A percentile compares a stretch with the other conserved stretches of the same genome.
Evolutionary conservation across 2,888 invertebrate species (phyloP).

Genomic region (Chloroclysta siterata): DNA sequence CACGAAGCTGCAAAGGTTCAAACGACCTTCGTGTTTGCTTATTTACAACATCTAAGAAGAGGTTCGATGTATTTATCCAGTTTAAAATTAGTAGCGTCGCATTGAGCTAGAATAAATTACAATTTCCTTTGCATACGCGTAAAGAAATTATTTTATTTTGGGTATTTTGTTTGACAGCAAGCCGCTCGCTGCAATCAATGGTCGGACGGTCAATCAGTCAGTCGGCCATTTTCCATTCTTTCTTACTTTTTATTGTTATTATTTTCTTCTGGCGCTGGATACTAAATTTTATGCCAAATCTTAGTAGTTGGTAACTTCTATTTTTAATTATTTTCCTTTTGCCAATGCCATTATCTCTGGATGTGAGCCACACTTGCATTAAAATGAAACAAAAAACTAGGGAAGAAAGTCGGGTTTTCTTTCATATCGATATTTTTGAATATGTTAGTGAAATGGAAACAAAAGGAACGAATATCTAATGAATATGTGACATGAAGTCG

Average conservation of each 20-base stretch:
- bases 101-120: conserved; percentile 47
- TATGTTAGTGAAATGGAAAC: no score
- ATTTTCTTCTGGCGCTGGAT: background rate
- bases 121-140: conserved; percentile 58
- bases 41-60: conserved; percentile 55
- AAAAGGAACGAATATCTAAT: no score
- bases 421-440: no score
- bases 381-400: no score
- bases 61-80: conserved; percentile 62
- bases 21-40: conserved; percentile 69
- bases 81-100: conserved; percentile 52
- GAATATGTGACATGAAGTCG: no score
- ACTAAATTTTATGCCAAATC: no score
- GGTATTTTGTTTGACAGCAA: conserved; percentile 85
- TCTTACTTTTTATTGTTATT: conserved; percentile 15
- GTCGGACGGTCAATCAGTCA: no score
- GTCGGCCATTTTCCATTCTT: conserved; percentile 74
- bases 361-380: no score
- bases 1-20: conserved; percentile 79
- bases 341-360: no score
- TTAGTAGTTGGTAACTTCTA: no score
- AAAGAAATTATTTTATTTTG: conserved; percentile 63
- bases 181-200: conserved; percentile 70
- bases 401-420: no score
- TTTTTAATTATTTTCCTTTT: no score